phyloP scores from a whole-genome alignment of 2,797 vertebrate genomes.

The Tokudaia tokunoshimensis region DNA sequence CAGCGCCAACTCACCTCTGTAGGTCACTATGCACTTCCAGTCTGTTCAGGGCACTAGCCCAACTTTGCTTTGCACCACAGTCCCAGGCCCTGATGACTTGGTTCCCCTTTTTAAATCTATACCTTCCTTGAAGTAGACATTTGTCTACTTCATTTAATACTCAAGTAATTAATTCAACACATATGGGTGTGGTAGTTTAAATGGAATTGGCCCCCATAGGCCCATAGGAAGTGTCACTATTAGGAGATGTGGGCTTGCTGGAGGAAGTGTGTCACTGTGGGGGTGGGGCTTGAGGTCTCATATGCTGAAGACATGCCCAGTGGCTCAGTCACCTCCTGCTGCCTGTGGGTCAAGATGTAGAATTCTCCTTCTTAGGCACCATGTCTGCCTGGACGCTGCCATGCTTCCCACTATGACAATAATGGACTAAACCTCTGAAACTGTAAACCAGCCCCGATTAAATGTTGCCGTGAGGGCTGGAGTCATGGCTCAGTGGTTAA shows the following conservation, averaged over 20 bases:
- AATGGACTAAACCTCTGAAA: background rate
- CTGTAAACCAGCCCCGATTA: background rate
- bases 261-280: background rate
- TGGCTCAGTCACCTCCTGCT: background rate
- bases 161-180: background rate
- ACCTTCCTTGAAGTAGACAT: constrained; percentile 1
- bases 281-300: background rate
- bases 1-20: background rate
- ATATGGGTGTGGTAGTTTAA: background rate
- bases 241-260: background rate
- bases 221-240: background rate
- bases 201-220: no score
- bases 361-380: background rate
- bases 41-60: background rate
- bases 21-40: background rate
- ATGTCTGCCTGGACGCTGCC: background rate
- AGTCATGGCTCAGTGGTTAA: background rate
- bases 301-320: background rate
- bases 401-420: background rate
- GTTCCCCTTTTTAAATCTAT: background rate
- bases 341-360: background rate
- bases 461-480: background rate
- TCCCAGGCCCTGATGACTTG: background rate
- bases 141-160: background rate
- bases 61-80: background rate